Conservation (phyloP, 2,113 vertebrate species). For the Ploceus nigricollis region DNA sequence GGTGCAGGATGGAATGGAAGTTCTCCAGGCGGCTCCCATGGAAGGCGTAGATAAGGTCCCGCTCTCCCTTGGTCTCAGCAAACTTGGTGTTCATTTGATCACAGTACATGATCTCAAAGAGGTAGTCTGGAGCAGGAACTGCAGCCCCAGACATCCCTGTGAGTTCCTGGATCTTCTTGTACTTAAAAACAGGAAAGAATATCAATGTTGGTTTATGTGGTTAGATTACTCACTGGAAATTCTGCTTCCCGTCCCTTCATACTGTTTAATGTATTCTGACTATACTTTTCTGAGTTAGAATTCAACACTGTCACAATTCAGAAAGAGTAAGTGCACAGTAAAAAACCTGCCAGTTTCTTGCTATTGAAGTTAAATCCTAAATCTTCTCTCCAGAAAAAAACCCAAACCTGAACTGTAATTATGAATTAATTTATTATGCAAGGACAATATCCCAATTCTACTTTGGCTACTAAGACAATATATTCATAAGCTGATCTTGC, state of each 20-base stretch:
- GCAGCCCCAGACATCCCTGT: conserved; percentile 74
- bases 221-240: not conserved
- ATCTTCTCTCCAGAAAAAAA: not conserved
- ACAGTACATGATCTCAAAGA: conserved; percentile 91
- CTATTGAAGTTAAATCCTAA: not conserved
- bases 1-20: conserved; percentile 97
- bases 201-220: not conserved
- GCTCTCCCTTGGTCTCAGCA: conserved; percentile 82
- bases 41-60: conserved; percentile 91
- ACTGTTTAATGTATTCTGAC: not conserved
- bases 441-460: not conserved
- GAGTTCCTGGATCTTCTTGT: conserved; percentile 84
- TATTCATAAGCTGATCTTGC: not conserved
- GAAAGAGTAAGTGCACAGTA: not conserved
- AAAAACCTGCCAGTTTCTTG: not conserved
- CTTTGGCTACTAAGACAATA: not conserved
- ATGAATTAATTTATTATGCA: not conserved
- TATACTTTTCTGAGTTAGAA: not conserved
- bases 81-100: conserved; percentile 87
- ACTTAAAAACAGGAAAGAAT: conserved; percentile 74
- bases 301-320: not conserved
- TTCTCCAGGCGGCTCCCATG: conserved; percentile 97
- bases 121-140: conserved; percentile 86
- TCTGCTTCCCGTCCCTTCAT: not conserved
- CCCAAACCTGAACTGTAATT: not conserved